Evolutionary conservation across 1,140 invertebrate genomes (phyloP).

Genomic region (Sycophila sp.): DNA sequence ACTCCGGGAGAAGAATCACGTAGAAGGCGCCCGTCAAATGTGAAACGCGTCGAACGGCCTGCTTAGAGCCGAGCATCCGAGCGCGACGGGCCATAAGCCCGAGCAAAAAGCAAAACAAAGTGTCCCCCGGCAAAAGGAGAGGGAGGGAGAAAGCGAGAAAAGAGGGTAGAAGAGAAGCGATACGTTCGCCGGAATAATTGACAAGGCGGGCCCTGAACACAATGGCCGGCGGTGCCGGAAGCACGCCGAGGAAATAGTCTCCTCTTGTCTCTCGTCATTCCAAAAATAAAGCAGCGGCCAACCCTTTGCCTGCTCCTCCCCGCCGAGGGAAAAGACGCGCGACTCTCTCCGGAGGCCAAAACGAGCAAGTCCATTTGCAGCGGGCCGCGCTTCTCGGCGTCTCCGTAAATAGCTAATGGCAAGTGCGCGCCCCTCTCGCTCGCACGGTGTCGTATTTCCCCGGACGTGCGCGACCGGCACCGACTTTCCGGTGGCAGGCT

Average conservation of each 20-base stretch:
- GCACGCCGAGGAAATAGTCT: constrained; percentile 10
- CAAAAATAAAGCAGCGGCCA: constrained; percentile 28
- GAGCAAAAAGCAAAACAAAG: too few relatives aligned
- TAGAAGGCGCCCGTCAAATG: too few relatives aligned
- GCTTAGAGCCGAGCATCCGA: too few relatives aligned
- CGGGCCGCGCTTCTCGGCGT: too few relatives aligned
- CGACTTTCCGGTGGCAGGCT: constrained; percentile 20
- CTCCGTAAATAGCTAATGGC: constrained; percentile 36
- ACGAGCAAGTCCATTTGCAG: constrained; percentile 17
- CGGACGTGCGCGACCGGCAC: constrained; percentile 10
- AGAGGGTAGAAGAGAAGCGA: neutral
- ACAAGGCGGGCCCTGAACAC: constrained; percentile 12
- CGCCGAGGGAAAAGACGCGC: neutral
- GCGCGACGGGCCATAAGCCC: too few relatives aligned
- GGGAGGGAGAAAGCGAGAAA: neutral
- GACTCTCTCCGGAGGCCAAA: constrained; percentile 1
- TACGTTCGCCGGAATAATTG: constrained; percentile 21
- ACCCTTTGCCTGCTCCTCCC: constrained; percentile 7
- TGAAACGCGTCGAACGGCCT: too few relatives aligned
- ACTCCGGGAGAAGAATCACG: too few relatives aligned
- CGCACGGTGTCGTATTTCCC: constrained; percentile 30
- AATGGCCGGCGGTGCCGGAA: constrained; percentile 28
- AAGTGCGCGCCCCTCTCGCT: constrained; percentile 8
- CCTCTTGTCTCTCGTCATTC: constrained; percentile 22
- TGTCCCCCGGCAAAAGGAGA: neutral